Evolutionary conservation across 1,140 invertebrate species (phyloP).

Genomic region (Lasioglossum albipes): DNA sequence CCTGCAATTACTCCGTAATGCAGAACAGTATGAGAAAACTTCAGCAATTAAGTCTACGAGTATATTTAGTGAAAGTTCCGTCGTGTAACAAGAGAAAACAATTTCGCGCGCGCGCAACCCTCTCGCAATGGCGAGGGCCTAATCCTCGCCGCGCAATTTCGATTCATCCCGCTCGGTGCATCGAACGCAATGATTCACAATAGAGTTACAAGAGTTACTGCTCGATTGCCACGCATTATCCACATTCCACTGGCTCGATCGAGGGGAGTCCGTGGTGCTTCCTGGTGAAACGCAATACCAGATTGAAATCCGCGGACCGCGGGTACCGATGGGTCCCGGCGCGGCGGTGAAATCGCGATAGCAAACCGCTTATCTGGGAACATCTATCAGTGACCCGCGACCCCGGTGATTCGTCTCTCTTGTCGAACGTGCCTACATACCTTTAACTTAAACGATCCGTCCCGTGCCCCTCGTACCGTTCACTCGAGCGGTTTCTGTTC

Average conservation of each 20-base stretch:
- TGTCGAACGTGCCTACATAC: slow-evolving; percentile 60
- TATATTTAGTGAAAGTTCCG: too few relatives aligned
- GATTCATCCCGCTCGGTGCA: background rate
- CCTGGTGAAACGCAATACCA: slow-evolving; percentile 56
- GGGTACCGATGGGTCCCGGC: slow-evolving; percentile 1
- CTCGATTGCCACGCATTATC: slow-evolving; percentile 39
- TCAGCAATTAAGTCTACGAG: too few relatives aligned
- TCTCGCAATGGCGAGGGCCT: too few relatives aligned
- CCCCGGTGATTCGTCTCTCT: slow-evolving; percentile 57
- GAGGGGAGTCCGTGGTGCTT: slow-evolving; percentile 41
- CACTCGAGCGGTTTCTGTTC: background rate
- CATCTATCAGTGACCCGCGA: slow-evolving; percentile 57
- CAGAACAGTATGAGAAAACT: too few relatives aligned
- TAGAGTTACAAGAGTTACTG: slow-evolving; percentile 39
- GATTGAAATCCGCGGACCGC: slow-evolving; percentile 48
- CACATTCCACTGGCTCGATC: slow-evolving; percentile 29
- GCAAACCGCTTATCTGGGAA: slow-evolving; percentile 45
- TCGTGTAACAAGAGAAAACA: too few relatives aligned
- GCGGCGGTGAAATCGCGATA: slow-evolving; percentile 56
- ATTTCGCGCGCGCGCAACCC: too few relatives aligned
- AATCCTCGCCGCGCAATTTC: background rate
- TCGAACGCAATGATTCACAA: slow-evolving; percentile 36
- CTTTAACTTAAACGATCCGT: slow-evolving; percentile 43
- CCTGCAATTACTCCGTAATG: too few relatives aligned
- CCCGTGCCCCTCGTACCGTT: slow-evolving; percentile 13